Evolutionary conservation across 2,888 invertebrate species (phyloP).

Genomic region (Aleiodes leptofemur): DNA sequence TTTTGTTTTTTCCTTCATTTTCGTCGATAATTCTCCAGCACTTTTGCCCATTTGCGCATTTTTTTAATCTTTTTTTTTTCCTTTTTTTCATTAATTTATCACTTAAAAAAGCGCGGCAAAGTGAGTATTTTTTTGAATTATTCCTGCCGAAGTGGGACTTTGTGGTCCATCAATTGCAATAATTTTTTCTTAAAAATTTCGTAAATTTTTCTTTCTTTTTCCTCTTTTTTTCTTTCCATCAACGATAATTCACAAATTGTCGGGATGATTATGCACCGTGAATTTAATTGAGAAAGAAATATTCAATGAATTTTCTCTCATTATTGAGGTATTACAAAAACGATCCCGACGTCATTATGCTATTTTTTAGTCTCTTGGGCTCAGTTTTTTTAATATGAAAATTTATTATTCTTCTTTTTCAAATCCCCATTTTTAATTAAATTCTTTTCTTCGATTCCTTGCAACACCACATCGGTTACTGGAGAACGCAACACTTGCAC

Average conservation of each 20-base stretch:
- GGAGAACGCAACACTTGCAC: conserved; percentile 95
- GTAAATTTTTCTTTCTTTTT: conserved; percentile 33
- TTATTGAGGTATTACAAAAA: not conserved
- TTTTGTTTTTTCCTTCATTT: conserved; percentile 39
- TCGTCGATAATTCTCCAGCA: conserved; percentile 23
- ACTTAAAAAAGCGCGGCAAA: conserved; percentile 28
- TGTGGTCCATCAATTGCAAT: conserved; percentile 36
- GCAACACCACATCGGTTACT: conserved; percentile 78
- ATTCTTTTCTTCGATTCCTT: not conserved
- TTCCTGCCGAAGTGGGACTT: conserved; percentile 28
- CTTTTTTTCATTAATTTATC: conserved; percentile 29
- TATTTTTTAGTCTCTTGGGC: conserved; percentile 27
- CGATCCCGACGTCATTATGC: not conserved
- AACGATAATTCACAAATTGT: conserved; percentile 45
- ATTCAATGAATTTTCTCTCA: conserved; percentile 11
- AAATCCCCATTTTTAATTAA: not conserved
- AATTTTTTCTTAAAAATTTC: conserved; percentile 15
- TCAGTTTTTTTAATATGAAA: conserved; percentile 16
- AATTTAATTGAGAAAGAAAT: conserved; percentile 33
- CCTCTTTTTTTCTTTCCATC: not conserved
- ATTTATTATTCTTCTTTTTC: conserved; percentile 41
- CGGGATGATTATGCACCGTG: conserved; percentile 44
- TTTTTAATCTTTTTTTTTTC: conserved; percentile 20
- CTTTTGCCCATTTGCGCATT: conserved; percentile 14
- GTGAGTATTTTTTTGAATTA: conserved; percentile 28